Evolutionary conservation across 2,797 vertebrate genomes (phyloP), one percentile per base, ranked within the genome.

Genomic region (Masticophis lateralis): DNA sequence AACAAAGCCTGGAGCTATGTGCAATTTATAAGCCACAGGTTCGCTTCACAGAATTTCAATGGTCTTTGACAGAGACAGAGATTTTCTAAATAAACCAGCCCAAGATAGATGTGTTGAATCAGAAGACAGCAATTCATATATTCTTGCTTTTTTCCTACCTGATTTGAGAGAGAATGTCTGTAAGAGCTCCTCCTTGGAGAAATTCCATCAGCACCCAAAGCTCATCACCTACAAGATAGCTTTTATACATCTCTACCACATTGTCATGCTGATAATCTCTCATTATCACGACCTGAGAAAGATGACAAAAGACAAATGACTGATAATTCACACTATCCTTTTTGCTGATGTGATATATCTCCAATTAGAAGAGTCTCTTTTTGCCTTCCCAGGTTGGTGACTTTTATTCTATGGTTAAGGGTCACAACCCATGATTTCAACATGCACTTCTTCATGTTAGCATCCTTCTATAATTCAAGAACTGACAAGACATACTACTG

Each of bases 121-220:
- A 53, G 83, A 61, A 16, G 55, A 90, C 79, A 87, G 56, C 1
- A 20, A 0, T 0, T 1, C 47, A 32, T 1, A 22, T 47, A 27
- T 2, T 37, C 43, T 18, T 92, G 66, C 22, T 87, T 14, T 63
- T 89, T 94, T 88, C 61, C 0, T 98, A 99, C 99, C 99, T 99
- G 97, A 99, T 99, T 97, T 99, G 99, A 93, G 99, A 99, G 90
- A 99, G 98, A 0, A 99, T 99, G 97, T 99, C 99, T 25, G 99
- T 99, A 92, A 99, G 98, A 87, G 99, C 99, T 94, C 99, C 99
- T 5, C 99, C 99, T 96, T 99, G 99, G 94, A 99, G 98, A 97
- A 99, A 99, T 97, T 99, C 99, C 99, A 99, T 99, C 94, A 99
- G 98, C 87, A 99, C 99, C 99, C 99, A 99, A 91, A 99, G 98